Base-by-base conservation (phyloP, 2,113 vertebrate species). In the Trichechus manatus region DNA sequence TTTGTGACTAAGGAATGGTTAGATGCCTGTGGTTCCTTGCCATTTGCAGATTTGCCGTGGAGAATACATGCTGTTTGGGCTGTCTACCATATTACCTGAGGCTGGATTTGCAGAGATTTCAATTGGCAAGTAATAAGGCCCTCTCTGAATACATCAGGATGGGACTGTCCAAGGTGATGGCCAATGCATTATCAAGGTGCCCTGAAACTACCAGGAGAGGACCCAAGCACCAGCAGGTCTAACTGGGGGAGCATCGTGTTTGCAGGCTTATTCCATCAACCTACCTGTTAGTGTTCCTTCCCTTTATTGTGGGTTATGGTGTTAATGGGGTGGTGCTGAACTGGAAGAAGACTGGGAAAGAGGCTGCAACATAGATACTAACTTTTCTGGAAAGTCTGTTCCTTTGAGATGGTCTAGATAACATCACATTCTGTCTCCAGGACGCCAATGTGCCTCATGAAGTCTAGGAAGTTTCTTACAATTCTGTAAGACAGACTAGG, bases 351-450 rank as follows among this genome's bases (percentile, higher is more conserved):
- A 83, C 81, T 63, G 0, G 8, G 44, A 83, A 47, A 83, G 39
- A 82, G 22, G 25, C 14, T 61, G 8, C 31, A 85, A 74, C 22
- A 14, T 82, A 79, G 66, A 85, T 25, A n/a, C 23, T 92, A 83
- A 84, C 72, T 78, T 93, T 91, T 84, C 44, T n/a, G 20, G n/a
- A 95, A 92, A 88, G 27, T 5, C n/a, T 66, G 22, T 79, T 94
- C 61, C n/a, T 96, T 75, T 72, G 59, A 93, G 36, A 31, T 93
- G 8, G 93, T 77, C 63, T 90, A 42, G 11, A 93, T 80, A 72
- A 78, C 44, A 81, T 8, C 64, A 53, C 11, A 66, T 56, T 95
- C 44, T 90, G 29, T 64, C 50, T 78, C 70, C 33, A 80, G 42
- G 17, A 80, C 77, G 31, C 44, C 50, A 81, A 22, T 29, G 10